Percentiles rank a stretch among this genome's conserved stretches.
Evolutionary conservation across 2,797 vertebrate species (phyloP).

Genomic region (Premnoplex brunnescens): DNA sequence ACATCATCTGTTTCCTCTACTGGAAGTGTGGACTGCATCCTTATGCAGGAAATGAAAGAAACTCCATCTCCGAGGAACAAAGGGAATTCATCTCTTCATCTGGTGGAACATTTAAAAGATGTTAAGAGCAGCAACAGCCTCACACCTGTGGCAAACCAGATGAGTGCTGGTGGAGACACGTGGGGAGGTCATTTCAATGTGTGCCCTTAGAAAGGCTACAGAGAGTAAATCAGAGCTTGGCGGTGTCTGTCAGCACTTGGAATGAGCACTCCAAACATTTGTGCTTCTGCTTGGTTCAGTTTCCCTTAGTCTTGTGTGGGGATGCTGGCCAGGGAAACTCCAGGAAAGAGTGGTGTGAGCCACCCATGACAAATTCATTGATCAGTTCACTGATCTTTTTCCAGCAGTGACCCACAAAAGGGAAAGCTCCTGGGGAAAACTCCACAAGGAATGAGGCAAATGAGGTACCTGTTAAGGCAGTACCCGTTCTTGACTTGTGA

Average conservation of each 20-base stretch:
- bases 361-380: not conserved
- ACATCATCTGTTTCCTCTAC: conserved; percentile 47
- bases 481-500: not conserved
- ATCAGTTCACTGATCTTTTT: not conserved
- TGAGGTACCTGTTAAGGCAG: not conserved
- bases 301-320: not conserved
- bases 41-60: conserved; percentile 67
- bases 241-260: not conserved
- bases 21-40: conserved; percentile 53
- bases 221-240: not conserved
- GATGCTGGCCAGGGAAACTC: not conserved
- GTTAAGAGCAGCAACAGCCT: conserved; percentile 56
- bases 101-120: conserved; percentile 59
- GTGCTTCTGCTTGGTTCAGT: not conserved
- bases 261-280: not conserved
- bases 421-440: not conserved
- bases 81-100: conserved; percentile 62
- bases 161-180: not conserved
- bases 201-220: conserved; percentile 26
- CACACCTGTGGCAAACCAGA: conserved; percentile 60
- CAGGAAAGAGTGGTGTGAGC: not conserved
- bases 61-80: conserved; percentile 50
- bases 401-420: not conserved
- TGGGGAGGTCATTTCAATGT: conserved; percentile 44
- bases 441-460: not conserved